A percentile compares a stretch with the other conserved stretches of the same genome.
Evolutionary conservation across 2,888 invertebrate species (phyloP).

Genomic region (Kuschelorhynchus macadamiae): DNA sequence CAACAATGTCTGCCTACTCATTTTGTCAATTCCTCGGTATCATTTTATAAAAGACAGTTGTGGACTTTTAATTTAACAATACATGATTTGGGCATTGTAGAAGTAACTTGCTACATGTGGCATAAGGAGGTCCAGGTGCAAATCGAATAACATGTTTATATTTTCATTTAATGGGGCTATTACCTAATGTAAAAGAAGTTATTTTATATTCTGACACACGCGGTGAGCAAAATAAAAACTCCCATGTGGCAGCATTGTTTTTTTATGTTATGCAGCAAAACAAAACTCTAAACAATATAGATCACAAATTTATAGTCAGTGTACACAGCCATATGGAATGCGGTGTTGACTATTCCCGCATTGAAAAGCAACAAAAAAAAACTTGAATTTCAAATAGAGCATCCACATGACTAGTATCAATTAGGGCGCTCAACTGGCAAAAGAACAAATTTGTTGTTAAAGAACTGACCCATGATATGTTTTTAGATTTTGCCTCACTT

Average conservation of each 20-base stretch:
- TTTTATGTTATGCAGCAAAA: constrained; percentile 25
- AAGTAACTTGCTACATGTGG: constrained; percentile 35
- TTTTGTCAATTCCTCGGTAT: constrained; percentile 5
- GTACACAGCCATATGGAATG: constrained; percentile 47
- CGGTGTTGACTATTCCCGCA: constrained; percentile 42
- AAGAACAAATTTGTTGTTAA: too few species aligned
- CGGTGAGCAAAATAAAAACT: constrained; percentile 39
- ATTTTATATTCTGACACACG: constrained; percentile 39
- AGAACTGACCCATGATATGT: too few species aligned
- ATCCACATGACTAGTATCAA: constrained; percentile 40
- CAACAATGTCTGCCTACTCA: constrained; percentile 19
- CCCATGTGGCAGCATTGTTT: constrained; percentile 43
- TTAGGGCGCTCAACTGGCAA: too few species aligned
- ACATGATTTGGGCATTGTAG: constrained; percentile 14
- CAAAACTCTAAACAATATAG: constrained; percentile 16
- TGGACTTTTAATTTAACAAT: constrained; percentile 27
- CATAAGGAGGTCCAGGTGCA: constrained; percentile 21
- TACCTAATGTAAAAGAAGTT: too few species aligned
- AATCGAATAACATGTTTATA: constrained; percentile 31
- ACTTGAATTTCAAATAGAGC: constrained; percentile 15
- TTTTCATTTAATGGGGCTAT: constrained; percentile 9
- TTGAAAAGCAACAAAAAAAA: constrained; percentile 45
- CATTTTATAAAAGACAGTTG: constrained; percentile 34
- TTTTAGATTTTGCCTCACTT: too few species aligned
- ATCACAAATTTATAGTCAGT: constrained; percentile 44